Evolutionary conservation across 2,797 vertebrate genomes (phyloP).

Genomic region (Tangara arthus): DNA sequence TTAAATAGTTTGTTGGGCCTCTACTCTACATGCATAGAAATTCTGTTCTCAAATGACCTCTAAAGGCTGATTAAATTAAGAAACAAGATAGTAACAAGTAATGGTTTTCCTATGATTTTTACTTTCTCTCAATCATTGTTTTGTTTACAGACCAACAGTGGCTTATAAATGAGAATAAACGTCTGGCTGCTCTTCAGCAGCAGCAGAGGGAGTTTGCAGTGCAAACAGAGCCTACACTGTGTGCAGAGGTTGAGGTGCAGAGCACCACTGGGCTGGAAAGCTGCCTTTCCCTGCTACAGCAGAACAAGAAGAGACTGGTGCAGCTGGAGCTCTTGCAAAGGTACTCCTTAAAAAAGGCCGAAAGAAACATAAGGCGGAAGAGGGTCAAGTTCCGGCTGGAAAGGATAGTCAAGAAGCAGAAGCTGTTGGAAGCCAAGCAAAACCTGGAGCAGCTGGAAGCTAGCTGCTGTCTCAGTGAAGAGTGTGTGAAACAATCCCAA

Average conservation of each 20-base stretch:
- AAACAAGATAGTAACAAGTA: not conserved
- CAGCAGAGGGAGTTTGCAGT: slow-evolving; percentile 80
- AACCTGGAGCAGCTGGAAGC: slow-evolving; percentile 85
- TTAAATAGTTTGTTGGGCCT: not conserved
- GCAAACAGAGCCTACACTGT: slow-evolving; percentile 77
- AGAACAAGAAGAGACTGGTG: slow-evolving; percentile 80
- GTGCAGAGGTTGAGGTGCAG: slow-evolving; percentile 50
- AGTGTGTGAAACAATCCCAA: slow-evolving; percentile 1
- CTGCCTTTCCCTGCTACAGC: slow-evolving; percentile 61
- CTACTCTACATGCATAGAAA: not conserved
- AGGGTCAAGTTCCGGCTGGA: slow-evolving; percentile 86
- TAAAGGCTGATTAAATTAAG: not conserved
- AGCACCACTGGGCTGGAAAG: slow-evolving; percentile 24
- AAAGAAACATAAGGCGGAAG: slow-evolving; percentile 79
- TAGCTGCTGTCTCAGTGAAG: slow-evolving; percentile 68
- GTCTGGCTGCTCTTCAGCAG: slow-evolving; percentile 69
- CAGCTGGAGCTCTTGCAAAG: slow-evolving; percentile 83
- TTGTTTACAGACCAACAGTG: slow-evolving; percentile 85
- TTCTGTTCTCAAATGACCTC: not conserved
- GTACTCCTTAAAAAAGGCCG: slow-evolving; percentile 78
- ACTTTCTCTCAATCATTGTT: slow-evolving; percentile 9
- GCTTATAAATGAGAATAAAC: slow-evolving; percentile 83
- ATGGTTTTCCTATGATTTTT: not conserved
- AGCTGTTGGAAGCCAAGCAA: slow-evolving; percentile 85
- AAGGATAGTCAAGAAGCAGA: slow-evolving; percentile 86